Evolutionary conservation across 2,113 vertebrate species (phyloP).

Genomic region (Alectura lathami): DNA sequence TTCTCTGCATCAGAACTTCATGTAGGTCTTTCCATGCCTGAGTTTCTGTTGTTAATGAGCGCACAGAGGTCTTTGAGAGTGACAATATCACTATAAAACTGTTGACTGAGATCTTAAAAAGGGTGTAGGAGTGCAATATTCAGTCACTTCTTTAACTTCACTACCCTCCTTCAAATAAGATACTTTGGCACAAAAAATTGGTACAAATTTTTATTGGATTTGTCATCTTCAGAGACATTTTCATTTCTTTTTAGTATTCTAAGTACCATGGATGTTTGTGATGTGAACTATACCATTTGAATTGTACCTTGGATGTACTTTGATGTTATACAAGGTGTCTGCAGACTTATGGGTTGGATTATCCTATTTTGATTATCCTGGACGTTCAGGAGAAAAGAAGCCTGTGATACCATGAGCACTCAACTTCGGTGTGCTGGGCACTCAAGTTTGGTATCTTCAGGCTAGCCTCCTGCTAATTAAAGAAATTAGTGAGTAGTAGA

Average conservation of each 20-base stretch:
- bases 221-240: background rate
- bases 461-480: background rate
- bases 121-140: background rate
- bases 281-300: background rate
- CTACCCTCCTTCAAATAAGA: background rate
- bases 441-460: background rate
- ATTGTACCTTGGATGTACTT: background rate
- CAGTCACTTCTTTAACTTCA: background rate
- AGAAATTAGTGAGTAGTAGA: background rate
- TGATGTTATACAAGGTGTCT: background rate
- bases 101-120: background rate
- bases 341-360: background rate
- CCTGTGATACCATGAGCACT: background rate
- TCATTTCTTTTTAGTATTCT: background rate
- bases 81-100: background rate
- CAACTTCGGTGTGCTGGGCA: background rate
- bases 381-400: background rate
- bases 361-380: background rate
- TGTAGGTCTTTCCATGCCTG: background rate
- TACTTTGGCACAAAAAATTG: background rate
- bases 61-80: background rate
- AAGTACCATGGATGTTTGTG: background rate
- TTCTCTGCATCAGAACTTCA: background rate
- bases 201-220: background rate
- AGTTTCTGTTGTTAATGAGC: background rate